These are phyloP conservation scores for Tonatia bakeri DNA, from an alignment of 2,113 vertebrate species.

Conservation along the genomic window DNA sequence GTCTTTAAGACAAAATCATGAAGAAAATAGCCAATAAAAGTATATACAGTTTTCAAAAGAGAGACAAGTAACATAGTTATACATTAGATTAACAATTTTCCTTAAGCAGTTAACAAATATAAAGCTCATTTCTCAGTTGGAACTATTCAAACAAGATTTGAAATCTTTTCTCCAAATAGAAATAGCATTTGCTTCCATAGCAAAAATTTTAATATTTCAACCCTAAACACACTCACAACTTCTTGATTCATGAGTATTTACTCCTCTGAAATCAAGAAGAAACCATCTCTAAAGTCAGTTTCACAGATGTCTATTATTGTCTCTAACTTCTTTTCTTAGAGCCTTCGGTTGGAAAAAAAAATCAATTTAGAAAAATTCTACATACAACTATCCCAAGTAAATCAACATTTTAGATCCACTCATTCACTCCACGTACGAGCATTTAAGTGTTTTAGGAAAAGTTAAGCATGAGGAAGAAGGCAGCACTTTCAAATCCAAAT, in stretches of 20 bases:
- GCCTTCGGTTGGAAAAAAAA: background rate
- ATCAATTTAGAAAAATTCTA: slow-evolving; percentile 38
- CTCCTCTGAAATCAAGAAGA: slow-evolving; percentile 17
- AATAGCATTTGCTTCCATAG: background rate
- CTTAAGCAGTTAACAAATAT: slow-evolving; percentile 13
- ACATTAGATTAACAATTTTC: background rate
- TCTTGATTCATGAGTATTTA: background rate
- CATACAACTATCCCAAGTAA: background rate
- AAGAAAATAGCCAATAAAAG: background rate
- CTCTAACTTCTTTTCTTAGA: background rate
- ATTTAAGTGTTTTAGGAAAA: slow-evolving; percentile 39
- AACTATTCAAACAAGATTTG: slow-evolving; percentile 30
- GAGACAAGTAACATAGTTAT: background rate
- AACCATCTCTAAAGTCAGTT: background rate
- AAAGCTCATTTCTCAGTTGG: slow-evolving; percentile 2
- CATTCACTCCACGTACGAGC: slow-evolving; percentile 19
- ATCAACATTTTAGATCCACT: slow-evolving; percentile 24
- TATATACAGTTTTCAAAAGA: background rate
- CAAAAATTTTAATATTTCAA: slow-evolving; percentile 8
- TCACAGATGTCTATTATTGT: background rate
- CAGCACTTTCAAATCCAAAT: slow-evolving; percentile 51
- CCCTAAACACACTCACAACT: background rate
- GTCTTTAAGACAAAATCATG: background rate
- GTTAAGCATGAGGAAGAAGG: background rate
- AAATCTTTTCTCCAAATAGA: slow-evolving; percentile 28